A percentile compares a stretch with the other conserved stretches of the same genome.
Conservation (phyloP, 2,797 vertebrate genomes). For the Tapirus indicus region DNA sequence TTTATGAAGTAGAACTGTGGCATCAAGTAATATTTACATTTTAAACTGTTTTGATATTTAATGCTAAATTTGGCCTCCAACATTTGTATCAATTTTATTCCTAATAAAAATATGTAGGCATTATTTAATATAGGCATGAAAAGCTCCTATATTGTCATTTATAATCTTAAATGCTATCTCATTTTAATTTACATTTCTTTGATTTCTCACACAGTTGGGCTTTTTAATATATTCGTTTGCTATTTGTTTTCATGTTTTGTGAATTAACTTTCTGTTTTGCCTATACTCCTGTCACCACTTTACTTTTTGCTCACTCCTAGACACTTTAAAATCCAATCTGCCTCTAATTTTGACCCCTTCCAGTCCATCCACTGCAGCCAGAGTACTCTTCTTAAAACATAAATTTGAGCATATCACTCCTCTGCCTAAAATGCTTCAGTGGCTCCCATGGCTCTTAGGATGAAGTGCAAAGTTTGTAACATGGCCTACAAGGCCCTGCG, state of each 20-base stretch:
- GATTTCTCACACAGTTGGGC: background rate
- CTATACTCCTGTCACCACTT: background rate
- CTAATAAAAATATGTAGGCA: constrained; percentile 43
- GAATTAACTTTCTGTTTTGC: constrained; percentile 1
- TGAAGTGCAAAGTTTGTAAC: constrained; percentile 11
- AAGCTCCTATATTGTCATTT: background rate
- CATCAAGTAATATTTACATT: constrained; percentile 26
- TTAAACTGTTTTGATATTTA: constrained; percentile 47
- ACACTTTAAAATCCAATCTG: constrained; percentile 14
- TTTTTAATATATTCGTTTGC: constrained; percentile 17
- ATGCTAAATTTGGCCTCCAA: constrained; percentile 12
- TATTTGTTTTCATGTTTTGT: constrained; percentile 34
- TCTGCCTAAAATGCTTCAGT: background rate
- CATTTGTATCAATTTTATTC: constrained; percentile 31
- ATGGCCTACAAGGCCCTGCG: background rate
- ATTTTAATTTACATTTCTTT: constrained; percentile 46
- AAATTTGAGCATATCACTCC: background rate
- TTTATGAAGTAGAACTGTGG: background rate
- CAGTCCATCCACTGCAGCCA: background rate
- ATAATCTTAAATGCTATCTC: background rate
- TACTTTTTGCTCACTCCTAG: constrained; percentile 9
- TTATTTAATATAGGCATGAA: background rate
- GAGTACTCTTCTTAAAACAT: background rate
- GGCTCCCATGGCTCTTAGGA: background rate
- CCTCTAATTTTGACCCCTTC: background rate